Conservation (phyloP, 2,888 invertebrate genomes). For the Pilophorus perplexus region DNA sequence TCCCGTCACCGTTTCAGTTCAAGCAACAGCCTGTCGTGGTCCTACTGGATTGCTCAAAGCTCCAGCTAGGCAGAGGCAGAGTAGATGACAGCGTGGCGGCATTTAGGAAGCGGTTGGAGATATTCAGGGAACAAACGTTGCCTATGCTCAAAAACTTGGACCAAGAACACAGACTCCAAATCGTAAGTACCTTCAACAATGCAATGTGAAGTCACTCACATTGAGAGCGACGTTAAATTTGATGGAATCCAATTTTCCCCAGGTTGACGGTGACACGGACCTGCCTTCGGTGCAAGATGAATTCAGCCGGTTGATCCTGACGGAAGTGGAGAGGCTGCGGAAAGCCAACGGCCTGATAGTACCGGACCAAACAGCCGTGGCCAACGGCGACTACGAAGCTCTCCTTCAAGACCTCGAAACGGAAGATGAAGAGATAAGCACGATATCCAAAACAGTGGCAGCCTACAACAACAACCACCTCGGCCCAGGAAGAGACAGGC, state of each 20-base stretch:
- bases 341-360: slow-evolving; percentile 46
- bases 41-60: slow-evolving; percentile 85
- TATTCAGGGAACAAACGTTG: slow-evolving; percentile 81
- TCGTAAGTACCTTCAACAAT: slow-evolving; percentile 61
- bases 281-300: slow-evolving; percentile 72
- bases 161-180: slow-evolving; percentile 74
- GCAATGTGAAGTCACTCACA: too few relatives aligned
- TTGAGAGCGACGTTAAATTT: not conserved
- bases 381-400: slow-evolving; percentile 46
- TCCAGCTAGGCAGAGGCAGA: slow-evolving; percentile 78
- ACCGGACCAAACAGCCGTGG: slow-evolving; percentile 42
- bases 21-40: slow-evolving; percentile 74
- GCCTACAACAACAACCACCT: slow-evolving; percentile 41
- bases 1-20: slow-evolving; percentile 59
- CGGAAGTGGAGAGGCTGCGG: slow-evolving; percentile 57
- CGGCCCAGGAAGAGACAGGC: slow-evolving; percentile 45
- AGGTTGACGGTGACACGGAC: slow-evolving; percentile 87
- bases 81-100: slow-evolving; percentile 84
- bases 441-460: slow-evolving; percentile 45
- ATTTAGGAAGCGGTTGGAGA: slow-evolving; percentile 75
- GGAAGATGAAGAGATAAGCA: slow-evolving; percentile 47
- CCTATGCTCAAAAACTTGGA: slow-evolving; percentile 87
- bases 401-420: slow-evolving; percentile 49
- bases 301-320: slow-evolving; percentile 67
- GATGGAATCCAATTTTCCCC: not conserved